Conservation (phyloP, 2,888 invertebrate genomes). For the Quadriops clusia region DNA sequence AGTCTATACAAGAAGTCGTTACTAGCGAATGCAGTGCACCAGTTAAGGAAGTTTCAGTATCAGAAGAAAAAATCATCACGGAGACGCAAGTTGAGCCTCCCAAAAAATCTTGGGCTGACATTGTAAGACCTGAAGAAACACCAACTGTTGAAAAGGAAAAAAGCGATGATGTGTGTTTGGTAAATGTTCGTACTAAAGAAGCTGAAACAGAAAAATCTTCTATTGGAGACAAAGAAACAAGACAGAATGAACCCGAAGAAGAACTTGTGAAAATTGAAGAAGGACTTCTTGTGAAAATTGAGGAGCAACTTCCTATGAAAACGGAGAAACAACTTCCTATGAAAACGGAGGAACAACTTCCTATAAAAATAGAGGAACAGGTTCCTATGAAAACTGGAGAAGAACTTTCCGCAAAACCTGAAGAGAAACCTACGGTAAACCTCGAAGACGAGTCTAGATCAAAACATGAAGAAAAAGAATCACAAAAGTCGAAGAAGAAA, state of each 20-base stretch:
- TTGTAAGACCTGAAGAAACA: slow-evolving; percentile 6
- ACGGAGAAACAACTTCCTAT: slow-evolving; percentile 3
- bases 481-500: slow-evolving; percentile 14
- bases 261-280: background rate
- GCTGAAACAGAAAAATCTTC: slow-evolving; percentile 3
- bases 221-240: slow-evolving; percentile 5
- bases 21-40: too few species aligned
- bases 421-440: background rate
- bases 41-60: too few species aligned
- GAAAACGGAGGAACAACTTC: slow-evolving; percentile 3
- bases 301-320: slow-evolving; percentile 2
- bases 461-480: slow-evolving; percentile 5
- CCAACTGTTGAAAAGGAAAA: slow-evolving; percentile 3
- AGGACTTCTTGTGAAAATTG: background rate
- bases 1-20: background rate
- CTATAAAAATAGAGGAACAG: slow-evolving; percentile 5
- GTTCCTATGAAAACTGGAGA: background rate
- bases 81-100: background rate
- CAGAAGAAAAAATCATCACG: slow-evolving; percentile 1
- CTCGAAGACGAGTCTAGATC: background rate
- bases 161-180: background rate
- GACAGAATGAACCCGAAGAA: too few species aligned
- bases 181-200: background rate
- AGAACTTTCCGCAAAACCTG: background rate
- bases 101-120: background rate